Conservation (phyloP, 2,888 invertebrate species). For the Sisyra terminalis region DNA sequence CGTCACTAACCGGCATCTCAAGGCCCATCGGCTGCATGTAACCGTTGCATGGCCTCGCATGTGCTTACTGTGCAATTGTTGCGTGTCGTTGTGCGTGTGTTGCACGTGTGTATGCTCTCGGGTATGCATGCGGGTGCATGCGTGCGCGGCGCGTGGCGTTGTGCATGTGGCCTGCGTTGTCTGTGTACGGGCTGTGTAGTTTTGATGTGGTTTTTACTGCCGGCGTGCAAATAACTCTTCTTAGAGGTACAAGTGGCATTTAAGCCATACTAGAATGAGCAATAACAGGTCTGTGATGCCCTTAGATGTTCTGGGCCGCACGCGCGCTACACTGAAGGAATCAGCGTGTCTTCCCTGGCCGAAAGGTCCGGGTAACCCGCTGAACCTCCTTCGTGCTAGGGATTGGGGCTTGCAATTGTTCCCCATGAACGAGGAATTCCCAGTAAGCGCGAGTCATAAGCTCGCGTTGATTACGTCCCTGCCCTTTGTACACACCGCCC, state of each 20-base stretch:
- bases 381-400: constrained; percentile 40
- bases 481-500: constrained; percentile 55
- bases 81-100: constrained; percentile 10
- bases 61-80: no score
- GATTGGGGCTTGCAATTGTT: no score
- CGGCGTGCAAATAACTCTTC: no score
- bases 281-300: no score
- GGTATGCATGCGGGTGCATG: no score
- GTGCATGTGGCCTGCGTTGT: constrained; percentile 16
- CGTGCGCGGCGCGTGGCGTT: constrained; percentile 15
- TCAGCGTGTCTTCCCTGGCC: constrained; percentile 41
- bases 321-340: constrained; percentile 46
- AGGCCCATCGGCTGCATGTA: constrained; percentile 13
- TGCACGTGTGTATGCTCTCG: constrained; percentile 10
- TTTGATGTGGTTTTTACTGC: no score
- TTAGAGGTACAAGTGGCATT: constrained; percentile 44
- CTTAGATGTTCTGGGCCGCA: constrained; percentile 43
- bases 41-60: constrained; percentile 7
- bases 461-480: constrained; percentile 52
- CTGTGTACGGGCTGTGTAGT: no score
- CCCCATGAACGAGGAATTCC: no score
- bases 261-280: constrained; percentile 38
- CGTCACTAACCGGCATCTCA: constrained; percentile 16
- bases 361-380: no score
- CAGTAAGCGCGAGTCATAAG: no score